Evolutionary conservation across 2,113 vertebrate species (phyloP).

Genomic region (Ailuropoda melanoleuca): DNA sequence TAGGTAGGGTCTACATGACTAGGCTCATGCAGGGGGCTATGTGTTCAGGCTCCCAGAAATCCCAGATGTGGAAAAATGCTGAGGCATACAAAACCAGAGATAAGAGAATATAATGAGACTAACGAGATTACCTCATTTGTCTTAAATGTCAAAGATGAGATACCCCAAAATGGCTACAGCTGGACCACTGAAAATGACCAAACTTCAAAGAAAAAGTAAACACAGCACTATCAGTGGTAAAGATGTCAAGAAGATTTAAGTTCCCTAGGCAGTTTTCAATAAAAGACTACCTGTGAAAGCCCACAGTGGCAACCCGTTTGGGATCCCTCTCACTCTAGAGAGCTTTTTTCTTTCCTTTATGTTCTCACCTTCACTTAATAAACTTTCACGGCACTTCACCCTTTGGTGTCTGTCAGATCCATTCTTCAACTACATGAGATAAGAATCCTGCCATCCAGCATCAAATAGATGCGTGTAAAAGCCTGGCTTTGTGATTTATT

Average conservation of each 20-base stretch:
- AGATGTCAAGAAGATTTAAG: not conserved
- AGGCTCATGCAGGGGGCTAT: not conserved
- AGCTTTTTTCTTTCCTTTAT: not conserved
- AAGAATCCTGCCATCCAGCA: not conserved
- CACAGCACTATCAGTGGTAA: not conserved
- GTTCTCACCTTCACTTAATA: not conserved
- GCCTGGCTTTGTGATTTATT: not conserved
- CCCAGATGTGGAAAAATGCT: not conserved
- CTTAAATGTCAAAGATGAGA: not conserved
- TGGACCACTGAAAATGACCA: not conserved
- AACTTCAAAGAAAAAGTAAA: not conserved
- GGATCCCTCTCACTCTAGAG: not conserved
- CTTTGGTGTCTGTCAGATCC: not conserved
- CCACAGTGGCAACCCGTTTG: not conserved
- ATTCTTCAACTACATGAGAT: not conserved
- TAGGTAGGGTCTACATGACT: not conserved
- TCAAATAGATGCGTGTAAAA: not conserved
- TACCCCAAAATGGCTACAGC: not conserved
- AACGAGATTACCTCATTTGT: not conserved
- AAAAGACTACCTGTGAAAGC: not conserved
- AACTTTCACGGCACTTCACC: not conserved
- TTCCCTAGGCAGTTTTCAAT: not conserved
- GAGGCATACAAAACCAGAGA: not conserved
- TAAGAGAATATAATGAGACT: not conserved
- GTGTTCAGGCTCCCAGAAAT: not conserved